Evolutionary conservation across 2,113 vertebrate genomes (phyloP).

Genomic region (Cinclus cinclus): DNA sequence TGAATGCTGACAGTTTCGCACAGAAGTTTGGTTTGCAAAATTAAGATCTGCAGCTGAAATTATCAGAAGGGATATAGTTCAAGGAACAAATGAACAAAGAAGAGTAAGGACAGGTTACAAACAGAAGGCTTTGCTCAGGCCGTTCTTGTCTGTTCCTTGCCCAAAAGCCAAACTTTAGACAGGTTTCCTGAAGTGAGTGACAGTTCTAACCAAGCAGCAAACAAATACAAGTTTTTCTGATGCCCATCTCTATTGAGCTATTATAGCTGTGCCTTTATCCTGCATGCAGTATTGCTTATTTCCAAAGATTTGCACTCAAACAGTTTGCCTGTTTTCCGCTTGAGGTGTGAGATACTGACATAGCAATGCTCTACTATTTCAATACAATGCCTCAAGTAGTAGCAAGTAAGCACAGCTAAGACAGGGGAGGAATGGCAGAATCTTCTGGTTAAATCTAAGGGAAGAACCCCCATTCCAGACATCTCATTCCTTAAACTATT

Average conservation of each 20-base stretch:
- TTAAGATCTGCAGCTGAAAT: neutral
- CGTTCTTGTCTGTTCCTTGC: neutral
- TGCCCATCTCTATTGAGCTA: neutral
- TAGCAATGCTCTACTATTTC: neutral
- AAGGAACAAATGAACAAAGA: neutral
- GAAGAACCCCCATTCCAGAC: neutral
- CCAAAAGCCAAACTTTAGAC: neutral
- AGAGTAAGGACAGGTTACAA: neutral
- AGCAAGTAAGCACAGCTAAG: neutral
- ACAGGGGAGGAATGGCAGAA: neutral
- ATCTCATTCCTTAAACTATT: neutral
- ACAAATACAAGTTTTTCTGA: neutral
- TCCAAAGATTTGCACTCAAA: neutral
- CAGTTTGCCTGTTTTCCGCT: neutral
- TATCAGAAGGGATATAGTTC: neutral
- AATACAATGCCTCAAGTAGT: neutral
- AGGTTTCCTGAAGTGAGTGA: neutral
- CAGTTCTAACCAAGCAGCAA: neutral
- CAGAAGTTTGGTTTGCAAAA: neutral
- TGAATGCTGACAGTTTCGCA: neutral
- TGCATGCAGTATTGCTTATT: neutral
- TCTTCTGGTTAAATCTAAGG: neutral
- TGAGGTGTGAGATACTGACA: neutral
- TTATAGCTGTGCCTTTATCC: neutral
- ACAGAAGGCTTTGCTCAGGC: neutral